Percentiles rank a stretch among this genome's conserved stretches.
These are phyloP conservation scores for Graphium colonna DNA, from an alignment of 2,888 invertebrate species.

Conservation along the genomic window DNA sequence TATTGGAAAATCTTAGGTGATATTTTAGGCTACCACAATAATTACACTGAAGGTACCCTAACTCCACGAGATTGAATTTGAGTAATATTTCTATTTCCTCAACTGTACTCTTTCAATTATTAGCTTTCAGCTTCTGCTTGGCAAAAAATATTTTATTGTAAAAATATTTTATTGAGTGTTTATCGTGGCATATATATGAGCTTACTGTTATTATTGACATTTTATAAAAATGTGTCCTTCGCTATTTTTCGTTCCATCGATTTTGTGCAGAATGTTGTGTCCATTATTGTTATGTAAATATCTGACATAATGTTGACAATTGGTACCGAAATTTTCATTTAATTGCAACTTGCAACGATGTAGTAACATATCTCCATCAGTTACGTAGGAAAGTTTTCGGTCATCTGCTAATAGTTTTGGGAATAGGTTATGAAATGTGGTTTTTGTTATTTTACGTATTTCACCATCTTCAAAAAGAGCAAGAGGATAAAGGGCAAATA, in stretches of 20 bases:
- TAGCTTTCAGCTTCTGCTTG: neutral
- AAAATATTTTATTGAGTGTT: neutral
- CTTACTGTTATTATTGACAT: neutral
- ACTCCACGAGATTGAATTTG: too few relatives aligned
- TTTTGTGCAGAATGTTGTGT: neutral
- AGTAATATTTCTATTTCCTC: too few relatives aligned
- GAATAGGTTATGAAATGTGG: constrained; percentile 25
- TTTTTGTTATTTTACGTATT: constrained; percentile 21
- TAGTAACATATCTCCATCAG: neutral
- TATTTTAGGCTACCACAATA: too few relatives aligned
- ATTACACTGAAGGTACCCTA: too few relatives aligned
- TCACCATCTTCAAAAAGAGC: neutral
- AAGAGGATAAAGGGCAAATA: too few relatives aligned
- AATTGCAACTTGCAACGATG: neutral
- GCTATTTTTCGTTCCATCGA: neutral
- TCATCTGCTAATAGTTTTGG: constrained; percentile 17
- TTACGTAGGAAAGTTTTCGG: constrained; percentile 5
- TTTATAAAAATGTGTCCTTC: neutral
- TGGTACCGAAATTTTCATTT: neutral
- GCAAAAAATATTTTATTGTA: neutral
- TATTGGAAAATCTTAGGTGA: too few relatives aligned
- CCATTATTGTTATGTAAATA: neutral
- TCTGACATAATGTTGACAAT: neutral
- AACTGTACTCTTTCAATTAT: too few relatives aligned
- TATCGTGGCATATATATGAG: neutral